phyloP scores from a whole-genome alignment of 2,113 vertebrate species.

The Vulpes lagopus region DNA sequence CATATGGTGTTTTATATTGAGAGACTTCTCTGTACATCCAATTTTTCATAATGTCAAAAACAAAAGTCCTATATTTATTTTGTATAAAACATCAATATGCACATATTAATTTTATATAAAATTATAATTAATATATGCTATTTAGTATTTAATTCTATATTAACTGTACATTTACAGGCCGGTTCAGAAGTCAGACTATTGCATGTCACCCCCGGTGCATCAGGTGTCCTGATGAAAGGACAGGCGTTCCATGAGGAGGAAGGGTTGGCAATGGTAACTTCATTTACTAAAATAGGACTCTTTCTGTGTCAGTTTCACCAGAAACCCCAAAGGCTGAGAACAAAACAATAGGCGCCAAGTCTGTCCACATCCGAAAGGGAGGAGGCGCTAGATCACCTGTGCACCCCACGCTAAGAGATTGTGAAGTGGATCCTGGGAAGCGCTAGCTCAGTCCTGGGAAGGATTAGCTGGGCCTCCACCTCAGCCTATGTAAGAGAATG shows the following conservation, averaged over 20 bases:
- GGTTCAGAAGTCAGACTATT: background rate
- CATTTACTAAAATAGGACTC: conserved; percentile 65
- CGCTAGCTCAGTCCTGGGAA: background rate
- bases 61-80: background rate
- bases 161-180: background rate
- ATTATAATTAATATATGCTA: background rate
- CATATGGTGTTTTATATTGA: background rate
- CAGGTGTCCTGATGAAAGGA: background rate
- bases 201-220: background rate
- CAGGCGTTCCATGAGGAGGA: background rate
- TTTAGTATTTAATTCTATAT: background rate
- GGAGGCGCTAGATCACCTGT: background rate
- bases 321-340: conserved; percentile 74
- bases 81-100: background rate
- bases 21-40: conserved; percentile 13
- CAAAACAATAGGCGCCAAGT: conserved; percentile 66
- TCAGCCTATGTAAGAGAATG: background rate
- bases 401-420: background rate
- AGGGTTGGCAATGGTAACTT: background rate
- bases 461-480: background rate
- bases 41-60: conserved; percentile 39
- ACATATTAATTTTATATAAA: background rate
- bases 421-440: background rate
- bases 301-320: conserved; percentile 78
- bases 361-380: conserved; percentile 42